Evolutionary conservation across 2,888 invertebrate genomes (phyloP).

Genomic region (Desoria tigrina): DNA sequence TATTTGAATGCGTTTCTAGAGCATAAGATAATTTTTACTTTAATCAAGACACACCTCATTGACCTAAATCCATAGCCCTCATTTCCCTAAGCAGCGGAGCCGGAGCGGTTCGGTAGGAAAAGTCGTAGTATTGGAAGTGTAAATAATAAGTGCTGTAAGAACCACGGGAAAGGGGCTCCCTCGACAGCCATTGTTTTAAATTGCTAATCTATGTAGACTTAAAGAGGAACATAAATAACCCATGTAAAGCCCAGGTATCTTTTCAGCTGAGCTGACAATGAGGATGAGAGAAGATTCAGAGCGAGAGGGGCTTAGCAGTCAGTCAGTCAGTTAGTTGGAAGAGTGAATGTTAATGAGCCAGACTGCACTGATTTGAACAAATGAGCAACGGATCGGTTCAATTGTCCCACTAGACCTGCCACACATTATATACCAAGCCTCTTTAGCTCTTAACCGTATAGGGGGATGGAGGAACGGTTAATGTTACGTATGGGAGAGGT

Average conservation of each 20-base stretch:
- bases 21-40: not conserved
- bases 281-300: not conserved
- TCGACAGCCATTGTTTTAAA: conserved; percentile 1
- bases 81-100: too few relatives aligned
- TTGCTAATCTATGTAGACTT: conserved; percentile 2
- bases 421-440: too few relatives aligned
- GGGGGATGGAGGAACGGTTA: too few relatives aligned
- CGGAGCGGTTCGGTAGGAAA: too few relatives aligned
- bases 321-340: not conserved
- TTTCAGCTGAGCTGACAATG: too few relatives aligned
- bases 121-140: too few relatives aligned
- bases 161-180: not conserved
- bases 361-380: not conserved
- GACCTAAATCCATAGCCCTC: not conserved
- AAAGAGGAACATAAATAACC: not conserved
- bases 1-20: too few relatives aligned
- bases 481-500: too few relatives aligned
- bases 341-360: conserved; percentile 10
- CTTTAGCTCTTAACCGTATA: too few relatives aligned
- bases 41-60: conserved; percentile 9
- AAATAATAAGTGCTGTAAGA: too few relatives aligned
- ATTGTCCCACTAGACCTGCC: too few relatives aligned
- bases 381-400: not conserved
- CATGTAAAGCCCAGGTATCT: not conserved
- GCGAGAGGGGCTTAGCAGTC: not conserved